Evolutionary conservation across 2,113 vertebrate species (phyloP), one percentile per base, ranked within the genome.

Genomic region (Brienomyrus longianalis): DNA sequence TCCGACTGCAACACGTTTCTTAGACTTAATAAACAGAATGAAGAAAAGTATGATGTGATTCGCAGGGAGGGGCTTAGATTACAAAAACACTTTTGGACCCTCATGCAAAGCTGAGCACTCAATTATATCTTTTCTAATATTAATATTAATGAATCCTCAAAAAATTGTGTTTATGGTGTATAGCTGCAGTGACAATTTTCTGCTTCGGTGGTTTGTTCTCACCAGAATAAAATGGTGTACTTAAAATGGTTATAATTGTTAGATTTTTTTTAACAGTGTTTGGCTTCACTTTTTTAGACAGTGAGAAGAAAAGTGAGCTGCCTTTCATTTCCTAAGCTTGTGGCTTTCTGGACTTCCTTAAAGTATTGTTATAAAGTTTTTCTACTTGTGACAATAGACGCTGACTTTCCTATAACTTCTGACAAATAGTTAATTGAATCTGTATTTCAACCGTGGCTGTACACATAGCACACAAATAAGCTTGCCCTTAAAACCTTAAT

Each of bases 231-330:
- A 96, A 96, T 95, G 95, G 95, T 96, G 95, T 95, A 96, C 95
- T 96, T 96, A 96, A 96, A 96, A 96, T 95, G 93, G 92, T 94
- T 95, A 95, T 96, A 96, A 96, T 96, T 96, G 96, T 95, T 96
- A 95, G 94, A 95, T 95, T 39, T 39, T 39, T 94, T 77, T 95
- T 95, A 94, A 92, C 93, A 93, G 93, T 95, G 93, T 95, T 95
- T 95, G 95, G 93, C 91, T 91, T 91, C 80, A 95, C 51, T 45
- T 62, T 89, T 54, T 48, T 84, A n/a, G 45, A 23, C 19, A 47
- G 80, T 83, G 45, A 48, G 85, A 87, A 87, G 51, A 56, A 5
- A 87, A 43, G 31, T 39, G 21, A 21, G 19, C 66, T 54, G n/a
- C 21, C 52, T 45, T 43, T 88, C 17, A 15, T 51, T 48, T 70